These are phyloP conservation scores for Megalurothrips usitatus DNA, from an alignment of 2,888 invertebrate species.

Conservation along the genomic window DNA sequence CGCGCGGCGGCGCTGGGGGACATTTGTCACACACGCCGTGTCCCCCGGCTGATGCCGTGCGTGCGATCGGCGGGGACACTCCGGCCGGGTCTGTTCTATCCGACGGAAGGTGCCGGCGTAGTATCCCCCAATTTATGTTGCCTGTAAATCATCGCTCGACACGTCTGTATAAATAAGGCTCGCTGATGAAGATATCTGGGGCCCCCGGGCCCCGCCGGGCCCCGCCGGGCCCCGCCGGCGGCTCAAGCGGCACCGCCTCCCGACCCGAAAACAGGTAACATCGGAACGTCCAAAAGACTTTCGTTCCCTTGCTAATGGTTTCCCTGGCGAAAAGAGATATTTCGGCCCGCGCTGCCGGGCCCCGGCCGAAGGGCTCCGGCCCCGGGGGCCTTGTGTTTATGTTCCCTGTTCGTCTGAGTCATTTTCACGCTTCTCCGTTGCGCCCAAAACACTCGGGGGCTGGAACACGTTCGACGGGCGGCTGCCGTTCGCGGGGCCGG, in stretches of 20 bases:
- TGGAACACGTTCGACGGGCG: too few species aligned
- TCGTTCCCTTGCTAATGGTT: neutral
- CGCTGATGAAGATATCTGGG: constrained; percentile 24
- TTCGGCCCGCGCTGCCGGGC: too few species aligned
- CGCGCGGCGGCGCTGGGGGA: neutral
- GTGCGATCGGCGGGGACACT: neutral
- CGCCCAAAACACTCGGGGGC: neutral
- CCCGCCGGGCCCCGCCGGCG: neutral
- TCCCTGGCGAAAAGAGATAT: neutral
- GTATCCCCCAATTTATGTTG: constrained; percentile 23
- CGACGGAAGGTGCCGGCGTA: neutral
- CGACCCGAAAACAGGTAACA: neutral
- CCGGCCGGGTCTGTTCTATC: neutral
- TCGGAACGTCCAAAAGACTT: neutral
- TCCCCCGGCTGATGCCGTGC: neutral
- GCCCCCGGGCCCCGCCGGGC: neutral
- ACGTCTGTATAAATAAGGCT: constrained; percentile 23
- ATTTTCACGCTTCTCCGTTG: neutral
- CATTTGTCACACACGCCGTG: too few species aligned
- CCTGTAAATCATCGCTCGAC: constrained; percentile 9
- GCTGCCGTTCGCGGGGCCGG: too few species aligned
- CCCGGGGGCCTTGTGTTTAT: neutral
- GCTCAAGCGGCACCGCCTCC: too few species aligned
- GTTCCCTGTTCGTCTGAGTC: neutral
- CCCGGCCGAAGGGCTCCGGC: too few species aligned